phyloP scores from a whole-genome alignment of 2,888 invertebrate species.

The Eupithecia dodoneata region DNA sequence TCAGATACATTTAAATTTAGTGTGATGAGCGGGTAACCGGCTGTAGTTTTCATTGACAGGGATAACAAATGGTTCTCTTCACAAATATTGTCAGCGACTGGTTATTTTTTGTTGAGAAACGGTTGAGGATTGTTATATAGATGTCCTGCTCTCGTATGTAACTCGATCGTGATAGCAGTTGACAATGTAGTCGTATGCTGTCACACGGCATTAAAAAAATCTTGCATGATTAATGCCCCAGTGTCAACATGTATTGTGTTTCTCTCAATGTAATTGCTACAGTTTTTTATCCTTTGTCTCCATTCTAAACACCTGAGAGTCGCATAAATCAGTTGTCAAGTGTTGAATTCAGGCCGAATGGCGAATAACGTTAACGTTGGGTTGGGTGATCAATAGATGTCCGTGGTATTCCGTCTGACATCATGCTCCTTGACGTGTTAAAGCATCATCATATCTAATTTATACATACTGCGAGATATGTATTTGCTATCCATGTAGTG shows the following conservation, averaged over 20 bases:
- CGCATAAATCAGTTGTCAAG: slow-evolving; percentile 80
- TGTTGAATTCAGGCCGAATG: slow-evolving; percentile 66
- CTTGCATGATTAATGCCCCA: slow-evolving; percentile 71
- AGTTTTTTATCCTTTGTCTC: slow-evolving; percentile 68
- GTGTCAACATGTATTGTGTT: slow-evolving; percentile 67
- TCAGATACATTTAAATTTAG: slow-evolving; percentile 50
- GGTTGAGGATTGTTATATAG: slow-evolving; percentile 54
- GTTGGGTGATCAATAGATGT: slow-evolving; percentile 69
- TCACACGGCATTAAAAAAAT: slow-evolving; percentile 63
- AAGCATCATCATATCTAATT: slow-evolving; percentile 58
- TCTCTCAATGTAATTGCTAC: slow-evolving; percentile 68
- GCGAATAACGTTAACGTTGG: slow-evolving; percentile 61
- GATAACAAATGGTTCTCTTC: slow-evolving; percentile 59
- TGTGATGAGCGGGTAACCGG: slow-evolving; percentile 55
- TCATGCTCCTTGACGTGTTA: slow-evolving; percentile 64
- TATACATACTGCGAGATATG: slow-evolving; percentile 54
- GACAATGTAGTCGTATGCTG: slow-evolving; percentile 58
- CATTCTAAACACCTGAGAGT: slow-evolving; percentile 75
- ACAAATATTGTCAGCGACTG: slow-evolving; percentile 57
- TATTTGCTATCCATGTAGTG: slow-evolving; percentile 48
- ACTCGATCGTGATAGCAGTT: slow-evolving; percentile 56
- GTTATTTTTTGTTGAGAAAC: slow-evolving; percentile 54
- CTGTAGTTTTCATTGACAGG: slow-evolving; percentile 49
- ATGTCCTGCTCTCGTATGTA: slow-evolving; percentile 52
- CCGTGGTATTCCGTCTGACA: slow-evolving; percentile 65